Evolutionary conservation across 2,888 invertebrate genomes (phyloP).

Genomic region (Heliconius charithonia): DNA sequence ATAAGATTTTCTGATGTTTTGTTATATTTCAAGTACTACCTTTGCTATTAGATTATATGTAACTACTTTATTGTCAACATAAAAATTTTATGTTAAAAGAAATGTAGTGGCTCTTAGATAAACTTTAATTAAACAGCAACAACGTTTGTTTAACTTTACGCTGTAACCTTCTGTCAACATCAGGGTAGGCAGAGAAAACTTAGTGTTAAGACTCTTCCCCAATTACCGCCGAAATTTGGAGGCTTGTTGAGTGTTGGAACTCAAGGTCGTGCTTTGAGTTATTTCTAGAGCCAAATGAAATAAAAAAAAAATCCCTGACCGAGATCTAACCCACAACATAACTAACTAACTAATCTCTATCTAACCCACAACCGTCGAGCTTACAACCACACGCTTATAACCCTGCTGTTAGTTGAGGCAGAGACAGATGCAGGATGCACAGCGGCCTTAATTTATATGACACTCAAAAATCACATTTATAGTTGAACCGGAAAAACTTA

Average conservation of each 20-base stretch:
- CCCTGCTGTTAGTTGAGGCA: no score
- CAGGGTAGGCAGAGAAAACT: background rate
- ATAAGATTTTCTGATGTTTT: conserved; percentile 24
- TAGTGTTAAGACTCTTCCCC: background rate
- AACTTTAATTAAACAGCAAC: no score
- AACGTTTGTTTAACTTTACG: no score
- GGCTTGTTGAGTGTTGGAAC: background rate
- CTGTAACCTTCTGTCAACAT: no score
- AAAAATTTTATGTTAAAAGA: no score
- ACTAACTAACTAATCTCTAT: no score
- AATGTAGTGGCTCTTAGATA: no score
- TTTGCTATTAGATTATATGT: conserved; percentile 5
- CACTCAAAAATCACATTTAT: background rate
- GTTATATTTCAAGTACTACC: conserved; percentile 31
- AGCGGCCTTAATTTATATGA: no score
- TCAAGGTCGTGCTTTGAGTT: background rate
- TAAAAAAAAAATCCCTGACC: background rate
- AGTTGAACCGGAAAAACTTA: background rate
- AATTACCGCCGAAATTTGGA: background rate
- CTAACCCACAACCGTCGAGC: no score
- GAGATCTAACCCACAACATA: no score
- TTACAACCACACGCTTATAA: no score
- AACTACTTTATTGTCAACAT: conserved; percentile 17
- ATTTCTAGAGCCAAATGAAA: background rate
- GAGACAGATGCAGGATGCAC: no score